Conservation (phyloP, 2,888 invertebrate genomes). For the Allacma fusca region DNA sequence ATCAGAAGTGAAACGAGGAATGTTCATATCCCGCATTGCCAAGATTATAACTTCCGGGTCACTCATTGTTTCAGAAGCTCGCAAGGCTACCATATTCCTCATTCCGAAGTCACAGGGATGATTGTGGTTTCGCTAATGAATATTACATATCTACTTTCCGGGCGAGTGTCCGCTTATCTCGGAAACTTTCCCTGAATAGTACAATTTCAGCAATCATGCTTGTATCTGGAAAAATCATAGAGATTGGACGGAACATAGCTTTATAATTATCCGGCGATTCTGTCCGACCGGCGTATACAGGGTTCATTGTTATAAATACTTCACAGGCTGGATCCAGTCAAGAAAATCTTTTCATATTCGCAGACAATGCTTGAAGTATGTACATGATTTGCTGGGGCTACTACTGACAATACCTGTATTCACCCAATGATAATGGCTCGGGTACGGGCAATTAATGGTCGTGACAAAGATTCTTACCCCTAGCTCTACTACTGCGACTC, state of each 20-base stretch:
- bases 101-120: constrained; percentile 92
- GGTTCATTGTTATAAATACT: constrained; percentile 92
- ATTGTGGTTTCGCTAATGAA: constrained; percentile 82
- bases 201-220: constrained; percentile 87
- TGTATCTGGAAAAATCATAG: constrained; percentile 90
- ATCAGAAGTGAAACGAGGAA: constrained; percentile 82
- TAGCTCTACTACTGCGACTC: constrained; percentile 71
- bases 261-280: constrained; percentile 90
- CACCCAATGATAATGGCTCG: too few relatives aligned
- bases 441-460: too few relatives aligned
- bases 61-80: constrained; percentile 73
- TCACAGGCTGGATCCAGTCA: constrained; percentile 80
- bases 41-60: constrained; percentile 81
- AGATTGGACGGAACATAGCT: constrained; percentile 93
- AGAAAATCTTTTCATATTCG: constrained; percentile 72
- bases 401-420: constrained; percentile 72
- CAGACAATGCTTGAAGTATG: constrained; percentile 78
- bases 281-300: constrained; percentile 78
- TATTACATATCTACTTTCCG: constrained; percentile 85
- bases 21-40: constrained; percentile 92
- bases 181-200: constrained; percentile 87
- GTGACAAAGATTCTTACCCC: constrained; percentile 25
- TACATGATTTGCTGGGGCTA: constrained; percentile 89
- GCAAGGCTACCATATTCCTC: constrained; percentile 81
- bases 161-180: constrained; percentile 76